Evolutionary conservation across 2,888 invertebrate species (phyloP), one percentile per base, ranked within the genome.

Genomic region (Liopterus haemorrhoidalis): DNA sequence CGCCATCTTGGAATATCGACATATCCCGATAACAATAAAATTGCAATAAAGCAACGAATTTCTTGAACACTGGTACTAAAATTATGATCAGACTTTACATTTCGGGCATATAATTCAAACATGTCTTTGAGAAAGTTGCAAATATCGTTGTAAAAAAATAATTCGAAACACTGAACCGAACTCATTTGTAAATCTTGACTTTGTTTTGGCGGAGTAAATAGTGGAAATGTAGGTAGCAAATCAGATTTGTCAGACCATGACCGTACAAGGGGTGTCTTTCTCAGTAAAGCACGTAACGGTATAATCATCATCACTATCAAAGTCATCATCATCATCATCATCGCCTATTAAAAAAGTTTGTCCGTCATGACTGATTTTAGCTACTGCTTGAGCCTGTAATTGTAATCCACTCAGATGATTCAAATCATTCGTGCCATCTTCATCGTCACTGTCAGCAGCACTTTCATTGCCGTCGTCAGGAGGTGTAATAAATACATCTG

Each of bases 401-500:
- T 36, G 36, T 20, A 18, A 15, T 36, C 36, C 36, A 36, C 36
- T 36, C 36, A 36, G 20, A 21, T 36, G 27, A 28, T 40, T 30
- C 8, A 40, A 16, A 40, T 15, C 20, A 28, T 40, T 40, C 27
- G 16, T 28, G n/a, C 30, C 16, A 19, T 9, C 19, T 14, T 40
- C 30, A 15, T 46, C 28, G 39, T 39, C 16, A 14, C 32, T 32
- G 18, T 27, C 21, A n/a, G 12, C 27, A 14, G 27, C 41, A 36
- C 36, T 36, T 18, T 41, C 21, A 24, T 25, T 25, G 21, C 51
- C 48, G 40, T 51, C 51, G 44, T 51, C 41, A 24, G 49, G 43
- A 47, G 50, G 50, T 14, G 49, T 50, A 30, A 53, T 46, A 35
- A 40, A 53, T 30, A 53, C 32, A 43, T 51, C 51, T 8, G 49